Percentiles rank a stretch among this genome's conserved stretches.
phyloP scores from a whole-genome alignment of 2,797 vertebrate genomes.

The Falco peregrinus region DNA sequence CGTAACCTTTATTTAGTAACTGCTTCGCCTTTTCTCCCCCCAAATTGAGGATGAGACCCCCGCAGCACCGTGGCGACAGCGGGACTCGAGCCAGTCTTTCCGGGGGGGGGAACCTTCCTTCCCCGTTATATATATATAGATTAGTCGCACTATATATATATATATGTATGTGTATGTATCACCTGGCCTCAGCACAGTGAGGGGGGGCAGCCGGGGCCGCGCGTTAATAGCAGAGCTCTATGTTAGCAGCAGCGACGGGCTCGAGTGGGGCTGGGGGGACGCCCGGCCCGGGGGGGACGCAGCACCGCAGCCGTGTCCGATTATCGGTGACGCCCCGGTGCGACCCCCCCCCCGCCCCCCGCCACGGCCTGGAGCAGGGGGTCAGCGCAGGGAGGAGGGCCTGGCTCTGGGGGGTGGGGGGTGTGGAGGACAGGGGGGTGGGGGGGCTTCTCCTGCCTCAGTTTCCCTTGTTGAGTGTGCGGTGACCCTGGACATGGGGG shows the following conservation, averaged over 20 bases:
- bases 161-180: not conserved
- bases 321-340: not conserved
- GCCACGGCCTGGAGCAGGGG: too few species aligned
- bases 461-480: not conserved
- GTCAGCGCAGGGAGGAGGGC: not conserved
- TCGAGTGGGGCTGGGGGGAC: not conserved
- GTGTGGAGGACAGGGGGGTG: not conserved
- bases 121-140: not conserved
- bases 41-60: not conserved
- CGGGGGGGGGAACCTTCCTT: not conserved
- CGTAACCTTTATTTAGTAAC: not conserved
- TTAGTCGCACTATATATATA: not conserved
- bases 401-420: not conserved
- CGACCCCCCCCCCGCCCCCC: not conserved
- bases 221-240: constrained; percentile 12
- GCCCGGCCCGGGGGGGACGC: not conserved
- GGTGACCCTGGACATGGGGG: not conserved
- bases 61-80: not conserved
- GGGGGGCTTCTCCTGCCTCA: not conserved
- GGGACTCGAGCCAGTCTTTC: not conserved
- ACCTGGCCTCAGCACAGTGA: not conserved
- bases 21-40: not conserved
- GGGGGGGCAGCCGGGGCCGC: not conserved
- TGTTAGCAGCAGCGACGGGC: not conserved
- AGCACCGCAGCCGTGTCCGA: not conserved